Conservation (phyloP, 2,888 invertebrate species). For the Sturmia bella region DNA sequence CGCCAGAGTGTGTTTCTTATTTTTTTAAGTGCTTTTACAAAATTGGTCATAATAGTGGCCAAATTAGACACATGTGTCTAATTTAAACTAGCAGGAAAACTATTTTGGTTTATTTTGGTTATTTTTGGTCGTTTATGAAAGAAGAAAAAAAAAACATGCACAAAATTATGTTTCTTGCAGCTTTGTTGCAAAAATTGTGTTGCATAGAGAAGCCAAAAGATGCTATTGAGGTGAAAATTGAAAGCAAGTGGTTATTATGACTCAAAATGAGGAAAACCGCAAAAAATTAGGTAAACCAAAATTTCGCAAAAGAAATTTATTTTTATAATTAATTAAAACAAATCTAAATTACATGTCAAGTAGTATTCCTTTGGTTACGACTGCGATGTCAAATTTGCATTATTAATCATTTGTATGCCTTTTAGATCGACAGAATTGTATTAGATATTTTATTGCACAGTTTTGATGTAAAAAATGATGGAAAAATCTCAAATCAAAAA, state of each 20-base stretch:
- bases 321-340: conserved; percentile 40
- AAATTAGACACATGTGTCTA: conserved; percentile 68
- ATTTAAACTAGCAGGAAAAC: conserved; percentile 51
- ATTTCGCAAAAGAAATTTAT: conserved; percentile 26
- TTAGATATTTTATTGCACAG: conserved; percentile 6
- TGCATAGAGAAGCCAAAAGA: conserved; percentile 24
- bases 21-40: conserved; percentile 20
- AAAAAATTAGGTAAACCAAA: conserved; percentile 21
- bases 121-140: conserved; percentile 1
- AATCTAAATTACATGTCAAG: conserved; percentile 30
- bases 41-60: conserved; percentile 63
- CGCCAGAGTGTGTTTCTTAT: conserved; percentile 30
- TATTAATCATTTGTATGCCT: conserved; percentile 29
- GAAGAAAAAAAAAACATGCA: no score
- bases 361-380: conserved; percentile 3
- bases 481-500: no score
- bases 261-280: conserved; percentile 60
- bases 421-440: not conserved
- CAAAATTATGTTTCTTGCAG: conserved; percentile 37
- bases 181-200: conserved; percentile 49
- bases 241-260: conserved; percentile 69
- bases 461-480: no score
- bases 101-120: conserved; percentile 38
- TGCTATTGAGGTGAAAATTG: conserved; percentile 25
- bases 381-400: conserved; percentile 13